Conservation (phyloP, 1,140 invertebrate genomes). For the Phenacoccus solenopsis region DNA sequence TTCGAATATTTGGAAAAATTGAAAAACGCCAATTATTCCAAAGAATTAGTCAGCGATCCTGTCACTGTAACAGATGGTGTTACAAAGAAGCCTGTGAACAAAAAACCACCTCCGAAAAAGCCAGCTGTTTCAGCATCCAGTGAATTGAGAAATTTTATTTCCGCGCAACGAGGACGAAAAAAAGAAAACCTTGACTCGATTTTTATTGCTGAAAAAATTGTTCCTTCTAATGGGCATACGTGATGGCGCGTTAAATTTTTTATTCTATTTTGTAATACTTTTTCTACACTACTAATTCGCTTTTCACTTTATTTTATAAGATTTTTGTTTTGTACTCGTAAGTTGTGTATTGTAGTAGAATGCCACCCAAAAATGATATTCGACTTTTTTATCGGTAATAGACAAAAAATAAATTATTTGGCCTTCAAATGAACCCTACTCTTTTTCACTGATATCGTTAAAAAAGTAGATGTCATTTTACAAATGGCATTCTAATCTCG, state of each 20-base stretch:
- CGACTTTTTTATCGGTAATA: too few species aligned
- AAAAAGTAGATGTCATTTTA: too few species aligned
- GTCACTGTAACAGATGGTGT: background rate
- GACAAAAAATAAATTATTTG: too few species aligned
- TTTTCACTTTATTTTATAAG: background rate
- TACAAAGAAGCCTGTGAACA: background rate
- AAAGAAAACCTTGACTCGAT: background rate
- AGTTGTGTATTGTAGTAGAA: background rate
- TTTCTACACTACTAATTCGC: conserved; percentile 5
- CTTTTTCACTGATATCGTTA: too few species aligned
- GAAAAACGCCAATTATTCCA: background rate
- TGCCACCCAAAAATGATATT: too few species aligned
- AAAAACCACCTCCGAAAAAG: background rate
- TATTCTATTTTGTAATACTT: background rate
- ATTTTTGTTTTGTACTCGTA: background rate
- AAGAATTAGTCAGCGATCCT: background rate
- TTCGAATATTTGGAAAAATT: background rate
- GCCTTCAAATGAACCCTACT: too few species aligned
- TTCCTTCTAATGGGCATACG: background rate
- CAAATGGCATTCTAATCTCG: too few species aligned
- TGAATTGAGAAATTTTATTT: background rate
- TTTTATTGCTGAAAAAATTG: background rate
- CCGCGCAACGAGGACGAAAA: background rate
- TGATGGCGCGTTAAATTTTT: background rate
- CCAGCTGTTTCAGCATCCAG: background rate